phyloP scores from a whole-genome alignment of 2,888 invertebrate species.

The Nebria salina region DNA sequence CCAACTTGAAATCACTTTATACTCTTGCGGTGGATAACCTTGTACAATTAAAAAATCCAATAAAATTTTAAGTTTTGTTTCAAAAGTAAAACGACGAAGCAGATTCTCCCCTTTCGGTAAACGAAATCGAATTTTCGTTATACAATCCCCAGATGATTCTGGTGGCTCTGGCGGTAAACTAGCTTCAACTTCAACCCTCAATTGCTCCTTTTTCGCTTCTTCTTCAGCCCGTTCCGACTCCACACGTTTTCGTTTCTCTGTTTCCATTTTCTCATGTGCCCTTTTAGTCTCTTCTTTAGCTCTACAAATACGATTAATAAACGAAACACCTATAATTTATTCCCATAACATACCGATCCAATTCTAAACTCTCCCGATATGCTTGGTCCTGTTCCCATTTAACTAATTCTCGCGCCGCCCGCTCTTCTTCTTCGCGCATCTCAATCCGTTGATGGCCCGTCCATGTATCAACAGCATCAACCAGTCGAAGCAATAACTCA shows the following conservation, averaged over 20 bases:
- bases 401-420: slow-evolving; percentile 88
- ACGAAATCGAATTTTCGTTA: slow-evolving; percentile 82
- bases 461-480: slow-evolving; percentile 89
- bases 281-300: slow-evolving; percentile 89
- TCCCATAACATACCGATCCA: slow-evolving; percentile 70
- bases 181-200: slow-evolving; percentile 69
- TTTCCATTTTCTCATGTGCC: slow-evolving; percentile 78
- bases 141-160: slow-evolving; percentile 65
- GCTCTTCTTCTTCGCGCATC: slow-evolving; percentile 84
- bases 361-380: slow-evolving; percentile 88
- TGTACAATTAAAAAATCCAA: slow-evolving; percentile 88
- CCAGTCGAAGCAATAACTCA: slow-evolving; percentile 85
- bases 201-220: slow-evolving; percentile 80
- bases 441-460: slow-evolving; percentile 80
- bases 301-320: slow-evolving; percentile 60
- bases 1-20: slow-evolving; percentile 93
- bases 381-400: slow-evolving; percentile 95
- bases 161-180: slow-evolving; percentile 79
- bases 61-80: slow-evolving; percentile 73
- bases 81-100: slow-evolving; percentile 78
- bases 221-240: slow-evolving; percentile 79
- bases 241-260: slow-evolving; percentile 75
- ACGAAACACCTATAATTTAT: too few species aligned
- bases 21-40: slow-evolving; percentile 88
- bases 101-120: slow-evolving; percentile 81